Conservation (phyloP, 2,113 vertebrate genomes). For the Cololabis saira region DNA sequence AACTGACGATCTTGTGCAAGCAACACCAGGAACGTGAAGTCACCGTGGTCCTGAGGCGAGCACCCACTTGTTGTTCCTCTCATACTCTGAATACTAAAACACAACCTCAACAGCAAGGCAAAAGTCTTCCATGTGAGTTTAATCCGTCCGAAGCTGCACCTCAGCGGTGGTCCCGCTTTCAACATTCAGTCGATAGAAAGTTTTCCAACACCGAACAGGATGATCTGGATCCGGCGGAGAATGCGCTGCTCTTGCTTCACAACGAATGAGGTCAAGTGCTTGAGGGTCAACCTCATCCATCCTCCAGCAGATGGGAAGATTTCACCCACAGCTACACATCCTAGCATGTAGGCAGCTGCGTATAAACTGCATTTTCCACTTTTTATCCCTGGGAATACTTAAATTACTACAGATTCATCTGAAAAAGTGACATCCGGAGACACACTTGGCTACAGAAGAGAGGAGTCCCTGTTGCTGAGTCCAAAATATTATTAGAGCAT, state of each 20-base stretch:
- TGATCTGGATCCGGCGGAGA: constrained; percentile 38
- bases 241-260: constrained; percentile 42
- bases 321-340: constrained; percentile 23
- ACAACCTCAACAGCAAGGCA: constrained; percentile 15
- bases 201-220: constrained; percentile 7
- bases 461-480: constrained; percentile 1
- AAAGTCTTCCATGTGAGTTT: constrained; percentile 16
- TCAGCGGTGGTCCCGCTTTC: constrained; percentile 45
- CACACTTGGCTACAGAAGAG: neutral
- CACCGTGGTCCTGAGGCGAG: constrained; percentile 30
- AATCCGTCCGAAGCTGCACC: constrained; percentile 15
- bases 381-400: neutral
- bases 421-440: constrained; percentile 9
- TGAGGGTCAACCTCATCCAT: constrained; percentile 59
- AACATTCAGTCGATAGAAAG: constrained; percentile 8
- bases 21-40: constrained; percentile 47
- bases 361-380: constrained; percentile 16
- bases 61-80: constrained; percentile 54
- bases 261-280: constrained; percentile 54
- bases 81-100: constrained; percentile 19
- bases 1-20: constrained; percentile 54
- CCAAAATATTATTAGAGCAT: constrained; percentile 26
- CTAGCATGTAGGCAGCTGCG: constrained; percentile 22
- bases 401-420: neutral
- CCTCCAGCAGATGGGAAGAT: constrained; percentile 36